Base-by-base conservation (phyloP, 2,888 invertebrate genomes). In the Drosophila greeni region DNA sequence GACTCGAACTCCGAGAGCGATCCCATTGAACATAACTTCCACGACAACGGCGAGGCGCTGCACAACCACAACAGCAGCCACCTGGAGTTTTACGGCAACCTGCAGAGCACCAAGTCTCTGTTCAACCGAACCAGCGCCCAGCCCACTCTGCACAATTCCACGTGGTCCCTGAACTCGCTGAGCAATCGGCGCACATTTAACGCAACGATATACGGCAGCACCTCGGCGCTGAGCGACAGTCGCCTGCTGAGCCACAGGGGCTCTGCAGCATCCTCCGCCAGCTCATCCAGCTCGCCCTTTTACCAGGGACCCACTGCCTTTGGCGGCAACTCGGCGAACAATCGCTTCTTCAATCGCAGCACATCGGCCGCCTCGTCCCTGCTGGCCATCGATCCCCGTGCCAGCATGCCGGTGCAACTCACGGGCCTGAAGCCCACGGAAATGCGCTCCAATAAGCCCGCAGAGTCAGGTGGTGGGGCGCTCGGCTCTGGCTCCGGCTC, bases 261-360 rank as follows among this genome's bases (percentile, higher is more conserved):
- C 31, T 66, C 61, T 1, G 49, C 53, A 5, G 51, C 42, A 7
- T 58, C 48, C 2, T 34, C 55, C 5, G 57, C 31, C 11, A 49
- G 34, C 2, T 37, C 48, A 29, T n/a, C 77, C 48, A 85, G 84
- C 47, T 95, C 95, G 2, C 94, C 95, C 14, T 95, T 95, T 86
- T 95, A 95, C 85, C 91, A 91, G 70, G 95, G 95, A 24, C 91
- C 91, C 67, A 95, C 94, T 2, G 92, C 91, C 71, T 95, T 94
- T 86, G 95, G 95, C 3, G 95, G 95, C 39, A 92, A 94, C 14
- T 91, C 92, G 14, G 91, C 92, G 1, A 92, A 92, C 72, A 90
- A 90, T 69, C 79, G 79, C 40, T 57, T 55, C 37, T 83, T 83
- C 14, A 69, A 64, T 51, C 83, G 83, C 20, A 68, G 66, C 59